Conservation (phyloP, 2,888 invertebrate genomes). For the Lithodes maja region DNA sequence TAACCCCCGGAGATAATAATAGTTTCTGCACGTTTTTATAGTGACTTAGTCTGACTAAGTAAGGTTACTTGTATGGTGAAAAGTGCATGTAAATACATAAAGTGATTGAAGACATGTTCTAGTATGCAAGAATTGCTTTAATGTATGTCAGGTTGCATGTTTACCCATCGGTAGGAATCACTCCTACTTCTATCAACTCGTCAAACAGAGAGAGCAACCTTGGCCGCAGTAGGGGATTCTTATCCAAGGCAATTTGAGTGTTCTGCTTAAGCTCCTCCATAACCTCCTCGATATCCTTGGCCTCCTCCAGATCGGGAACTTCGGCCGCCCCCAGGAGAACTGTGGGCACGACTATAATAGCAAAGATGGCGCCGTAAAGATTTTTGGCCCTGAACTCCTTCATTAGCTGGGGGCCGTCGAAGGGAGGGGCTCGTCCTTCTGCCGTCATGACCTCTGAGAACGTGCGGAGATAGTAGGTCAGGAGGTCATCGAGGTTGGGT, state of each 20-base stretch:
- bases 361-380: neutral
- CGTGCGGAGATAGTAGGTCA: neutral
- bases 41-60: no score
- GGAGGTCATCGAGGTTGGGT: neutral
- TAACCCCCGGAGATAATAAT: no score
- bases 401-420: neutral
- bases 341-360: neutral
- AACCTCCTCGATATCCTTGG: neutral
- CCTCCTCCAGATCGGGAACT: neutral
- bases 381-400: neutral
- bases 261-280: neutral
- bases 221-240: neutral
- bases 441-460: neutral
- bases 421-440: neutral
- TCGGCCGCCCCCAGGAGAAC: neutral
- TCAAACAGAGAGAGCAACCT: neutral
- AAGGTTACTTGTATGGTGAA: no score
- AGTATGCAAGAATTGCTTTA: neutral
- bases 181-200: neutral
- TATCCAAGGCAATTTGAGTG: neutral
- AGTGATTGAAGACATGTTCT: neutral
- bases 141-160: neutral
- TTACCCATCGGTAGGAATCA: neutral
- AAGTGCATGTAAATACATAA: neutral
- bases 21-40: no score